phyloP scores from a whole-genome alignment of 2,888 invertebrate genomes.

The Athalia circularis region DNA sequence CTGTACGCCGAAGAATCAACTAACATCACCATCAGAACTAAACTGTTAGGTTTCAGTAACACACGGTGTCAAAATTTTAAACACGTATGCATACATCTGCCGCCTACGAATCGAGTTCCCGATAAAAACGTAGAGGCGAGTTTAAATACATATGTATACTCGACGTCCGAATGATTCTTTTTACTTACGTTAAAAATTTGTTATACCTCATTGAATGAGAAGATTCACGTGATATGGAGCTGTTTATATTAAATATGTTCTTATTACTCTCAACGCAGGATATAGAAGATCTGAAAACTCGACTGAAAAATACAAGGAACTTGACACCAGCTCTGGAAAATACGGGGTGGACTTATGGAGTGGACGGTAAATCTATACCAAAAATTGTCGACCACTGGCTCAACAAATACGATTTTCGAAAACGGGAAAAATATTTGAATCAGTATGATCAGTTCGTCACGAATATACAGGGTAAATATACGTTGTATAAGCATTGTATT shows the following conservation, averaged over 20 bases:
- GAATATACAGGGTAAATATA: slow-evolving; percentile 63
- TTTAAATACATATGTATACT: no score
- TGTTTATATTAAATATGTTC: background rate
- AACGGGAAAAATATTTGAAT: slow-evolving; percentile 76
- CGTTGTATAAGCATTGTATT: background rate
- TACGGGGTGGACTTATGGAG: slow-evolving; percentile 74
- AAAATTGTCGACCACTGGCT: slow-evolving; percentile 76
- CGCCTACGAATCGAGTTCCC: no score
- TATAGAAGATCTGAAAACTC: slow-evolving; percentile 67
- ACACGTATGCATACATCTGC: no score
- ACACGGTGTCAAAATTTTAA: no score
- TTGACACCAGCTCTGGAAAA: slow-evolving; percentile 58
- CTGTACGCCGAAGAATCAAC: no score
- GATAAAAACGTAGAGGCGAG: no score
- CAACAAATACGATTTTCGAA: slow-evolving; percentile 77
- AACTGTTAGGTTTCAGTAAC: no score
- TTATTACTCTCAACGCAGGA: slow-evolving; percentile 59
- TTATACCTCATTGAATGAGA: background rate
- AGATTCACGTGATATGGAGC: background rate
- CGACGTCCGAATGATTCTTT: no score
- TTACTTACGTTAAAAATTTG: background rate
- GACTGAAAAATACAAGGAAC: slow-evolving; percentile 68
- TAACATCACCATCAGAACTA: no score
- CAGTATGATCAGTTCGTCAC: slow-evolving; percentile 71
- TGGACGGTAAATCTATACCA: slow-evolving; percentile 73